phyloP scores from a whole-genome alignment of 2,113 vertebrate species.

The Emydocephalus ijimae region DNA sequence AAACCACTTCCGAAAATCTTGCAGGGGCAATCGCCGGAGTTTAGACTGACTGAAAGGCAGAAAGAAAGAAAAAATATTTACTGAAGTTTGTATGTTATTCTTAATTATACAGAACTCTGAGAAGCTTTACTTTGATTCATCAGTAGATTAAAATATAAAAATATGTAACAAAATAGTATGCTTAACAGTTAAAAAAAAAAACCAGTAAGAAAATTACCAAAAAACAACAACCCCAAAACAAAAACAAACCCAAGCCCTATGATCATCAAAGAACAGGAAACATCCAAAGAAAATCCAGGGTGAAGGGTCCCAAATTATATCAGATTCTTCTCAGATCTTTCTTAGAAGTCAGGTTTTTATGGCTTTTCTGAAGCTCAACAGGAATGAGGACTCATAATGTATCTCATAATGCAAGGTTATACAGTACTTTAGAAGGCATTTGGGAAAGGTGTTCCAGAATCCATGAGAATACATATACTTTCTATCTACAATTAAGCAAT shows the following conservation, averaged over 20 bases:
- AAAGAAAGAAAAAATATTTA: neutral
- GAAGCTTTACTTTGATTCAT: neutral
- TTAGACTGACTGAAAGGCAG: neutral
- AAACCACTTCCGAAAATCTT: neutral
- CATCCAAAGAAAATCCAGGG: neutral
- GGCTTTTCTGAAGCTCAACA: neutral
- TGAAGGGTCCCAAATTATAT: neutral
- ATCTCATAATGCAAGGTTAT: neutral
- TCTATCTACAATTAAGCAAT: neutral
- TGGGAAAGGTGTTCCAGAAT: neutral
- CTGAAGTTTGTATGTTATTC: neutral
- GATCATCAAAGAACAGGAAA: neutral
- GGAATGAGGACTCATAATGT: neutral
- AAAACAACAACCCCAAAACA: neutral
- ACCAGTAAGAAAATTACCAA: neutral
- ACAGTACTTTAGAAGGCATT: neutral
- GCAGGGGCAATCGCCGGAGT: neutral
- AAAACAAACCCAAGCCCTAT: neutral
- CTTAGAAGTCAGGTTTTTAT: neutral
- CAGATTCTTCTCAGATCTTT: neutral
- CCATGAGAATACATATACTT: neutral
- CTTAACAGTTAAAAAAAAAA: neutral
- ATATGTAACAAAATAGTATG: neutral
- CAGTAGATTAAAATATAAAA: neutral
- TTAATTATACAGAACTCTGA: neutral